Conservation (phyloP, 2,888 invertebrate species). For the Falcaria lacertinaria region DNA sequence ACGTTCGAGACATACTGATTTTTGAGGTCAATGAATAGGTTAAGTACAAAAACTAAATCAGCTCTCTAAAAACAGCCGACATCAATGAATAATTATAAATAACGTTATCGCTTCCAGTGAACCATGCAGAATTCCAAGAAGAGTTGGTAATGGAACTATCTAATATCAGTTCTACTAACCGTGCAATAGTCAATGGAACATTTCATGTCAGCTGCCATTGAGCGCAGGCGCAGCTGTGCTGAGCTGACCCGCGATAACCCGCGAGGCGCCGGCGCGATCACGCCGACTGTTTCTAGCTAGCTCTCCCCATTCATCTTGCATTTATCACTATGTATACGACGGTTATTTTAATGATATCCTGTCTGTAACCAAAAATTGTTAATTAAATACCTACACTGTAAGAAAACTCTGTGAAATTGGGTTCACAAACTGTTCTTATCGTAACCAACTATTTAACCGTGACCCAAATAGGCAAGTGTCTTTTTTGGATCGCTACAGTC, state of each 20-base stretch:
- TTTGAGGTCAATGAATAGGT: neutral
- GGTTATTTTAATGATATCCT: conserved; percentile 20
- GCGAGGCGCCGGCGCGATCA: conserved; percentile 60
- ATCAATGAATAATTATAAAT: neutral
- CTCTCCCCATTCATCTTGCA: conserved; percentile 57
- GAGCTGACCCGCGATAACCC: conserved; percentile 65
- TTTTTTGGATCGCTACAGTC: too few species aligned
- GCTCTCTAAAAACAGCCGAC: neutral
- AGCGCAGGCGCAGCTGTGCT: conserved; percentile 44
- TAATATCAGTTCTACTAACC: conserved; percentile 1
- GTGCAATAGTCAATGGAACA: conserved; percentile 18
- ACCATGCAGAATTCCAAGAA: neutral
- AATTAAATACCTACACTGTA: too few species aligned
- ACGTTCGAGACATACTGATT: too few species aligned
- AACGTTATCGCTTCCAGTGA: neutral
- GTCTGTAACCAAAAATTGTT: conserved; percentile 1
- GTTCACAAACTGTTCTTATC: too few species aligned
- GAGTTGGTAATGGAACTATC: neutral
- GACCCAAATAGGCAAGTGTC: too few species aligned
- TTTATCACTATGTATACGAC: conserved; percentile 17
- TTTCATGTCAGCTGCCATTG: conserved; percentile 44
- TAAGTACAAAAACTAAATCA: neutral
- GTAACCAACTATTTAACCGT: too few species aligned
- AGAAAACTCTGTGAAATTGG: too few species aligned
- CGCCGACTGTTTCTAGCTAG: conserved; percentile 28